Evolutionary conservation across 2,113 vertebrate genomes (phyloP), one percentile per base, ranked within the genome.

Genomic region (Mola mola): DNA sequence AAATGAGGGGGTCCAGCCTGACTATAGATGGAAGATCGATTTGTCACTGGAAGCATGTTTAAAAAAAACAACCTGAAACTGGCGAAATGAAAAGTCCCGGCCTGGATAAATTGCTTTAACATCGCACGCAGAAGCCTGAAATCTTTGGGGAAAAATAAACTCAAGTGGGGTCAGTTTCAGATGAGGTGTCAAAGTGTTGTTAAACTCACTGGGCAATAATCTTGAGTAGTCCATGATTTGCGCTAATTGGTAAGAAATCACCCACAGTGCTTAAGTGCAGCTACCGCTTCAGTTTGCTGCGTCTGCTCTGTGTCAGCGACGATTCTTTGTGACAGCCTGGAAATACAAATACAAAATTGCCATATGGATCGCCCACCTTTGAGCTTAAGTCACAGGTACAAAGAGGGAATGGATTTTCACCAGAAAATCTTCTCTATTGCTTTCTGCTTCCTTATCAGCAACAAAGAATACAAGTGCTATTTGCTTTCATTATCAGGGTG

Each of bases 241-340:
- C 78, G 56, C 87, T 91, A 91, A 92, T 91, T 89, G 89, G 86
- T 83, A 86, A 85, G 83, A 90, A 92, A 91, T 91, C 88, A 77
- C 81, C 86, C 84, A 72, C 61, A 76, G 80, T 75, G 79, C 83
- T 90, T 75, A 83, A 84, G 85, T 78, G 86, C 82, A 73, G 88
- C 88, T 87, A 87, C 89, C 24, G 74, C 76, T 73, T 63, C 37
- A 55, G 68, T 78, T 77, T 57, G 73, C 74, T 51, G 85, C 71
- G 49, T 83, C 90, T 92, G 90, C 66, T 88, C 83, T 80, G 17
- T 79, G 75, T 91, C 89, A 89, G 85, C 49, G 34, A 28, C 40
- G 72, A 92, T 91, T 90, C 76, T 34, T 86, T 87, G 75, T 91
- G 88, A 92, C 89, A 92, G 90, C 81, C 66, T 74, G 69, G 73